phyloP scores from a whole-genome alignment of 1,140 invertebrate genomes.

The Campodea augens region DNA sequence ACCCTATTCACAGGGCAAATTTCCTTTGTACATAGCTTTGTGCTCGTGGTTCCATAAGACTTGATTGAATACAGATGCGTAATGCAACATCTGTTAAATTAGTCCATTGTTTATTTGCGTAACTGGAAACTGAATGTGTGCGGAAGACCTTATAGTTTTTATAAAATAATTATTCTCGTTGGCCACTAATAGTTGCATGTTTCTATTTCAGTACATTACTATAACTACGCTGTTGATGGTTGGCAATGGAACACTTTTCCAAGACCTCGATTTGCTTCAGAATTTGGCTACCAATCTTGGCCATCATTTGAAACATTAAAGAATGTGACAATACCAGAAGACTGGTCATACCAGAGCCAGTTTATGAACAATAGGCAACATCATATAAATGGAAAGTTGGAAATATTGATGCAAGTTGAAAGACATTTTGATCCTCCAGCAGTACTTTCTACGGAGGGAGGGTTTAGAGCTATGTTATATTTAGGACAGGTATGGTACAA shows the following conservation, averaged over 20 bases:
- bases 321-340: conserved; percentile 27
- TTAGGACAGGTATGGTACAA: too few species aligned
- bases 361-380: conserved; percentile 65
- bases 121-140: background rate
- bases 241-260: conserved; percentile 64
- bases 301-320: conserved; percentile 44
- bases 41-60: too few species aligned
- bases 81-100: background rate
- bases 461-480: too few species aligned
- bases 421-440: conserved; percentile 37
- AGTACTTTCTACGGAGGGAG: too few species aligned
- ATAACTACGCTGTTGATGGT: conserved; percentile 63
- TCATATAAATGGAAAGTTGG: conserved; percentile 43
- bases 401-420: conserved; percentile 35
- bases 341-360: conserved; percentile 38
- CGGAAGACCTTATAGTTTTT: background rate
- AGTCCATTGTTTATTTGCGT: conserved; percentile 1
- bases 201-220: conserved; percentile 59
- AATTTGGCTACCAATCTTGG: conserved; percentile 86
- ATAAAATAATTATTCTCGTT: background rate
- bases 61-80: too few species aligned
- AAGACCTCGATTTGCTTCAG: conserved; percentile 69
- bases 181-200: background rate
- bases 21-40: too few species aligned
- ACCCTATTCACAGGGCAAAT: too few species aligned